Evolutionary conservation across 2,888 invertebrate species (phyloP).

Genomic region (Pterostichus niger): DNA sequence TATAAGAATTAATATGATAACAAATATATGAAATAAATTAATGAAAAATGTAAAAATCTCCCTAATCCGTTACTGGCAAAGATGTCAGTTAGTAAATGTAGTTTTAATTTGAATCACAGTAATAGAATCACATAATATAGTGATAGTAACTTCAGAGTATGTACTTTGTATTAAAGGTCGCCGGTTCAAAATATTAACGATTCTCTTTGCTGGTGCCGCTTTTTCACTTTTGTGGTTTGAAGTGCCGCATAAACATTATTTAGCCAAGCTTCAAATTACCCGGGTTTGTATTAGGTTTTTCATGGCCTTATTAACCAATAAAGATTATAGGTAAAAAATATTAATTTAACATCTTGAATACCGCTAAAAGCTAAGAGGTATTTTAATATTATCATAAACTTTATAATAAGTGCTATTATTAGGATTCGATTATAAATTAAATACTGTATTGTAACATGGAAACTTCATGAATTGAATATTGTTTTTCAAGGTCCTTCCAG

Average conservation of each 20-base stretch:
- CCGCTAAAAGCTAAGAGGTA: constrained; percentile 4
- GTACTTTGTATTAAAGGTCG: constrained; percentile 41
- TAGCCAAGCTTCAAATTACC: constrained; percentile 42
- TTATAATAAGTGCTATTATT: constrained; percentile 29
- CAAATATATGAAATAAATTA: too few relatives aligned
- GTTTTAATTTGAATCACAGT: constrained; percentile 37
- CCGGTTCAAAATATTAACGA: constrained; percentile 28
- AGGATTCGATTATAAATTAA: constrained; percentile 8
- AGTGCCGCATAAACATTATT: constrained; percentile 28
- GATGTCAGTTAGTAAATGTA: constrained; percentile 27
- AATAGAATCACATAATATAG: constrained; percentile 54
- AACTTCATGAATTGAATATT: too few relatives aligned
- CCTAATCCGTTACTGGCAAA: constrained; percentile 1
- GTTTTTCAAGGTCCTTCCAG: too few relatives aligned
- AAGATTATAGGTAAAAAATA: constrained; percentile 31
- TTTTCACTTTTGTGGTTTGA: constrained; percentile 3
- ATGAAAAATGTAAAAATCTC: neutral
- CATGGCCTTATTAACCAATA: constrained; percentile 38
- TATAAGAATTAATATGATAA: too few relatives aligned
- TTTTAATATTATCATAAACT: constrained; percentile 18
- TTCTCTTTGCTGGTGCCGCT: constrained; percentile 30
- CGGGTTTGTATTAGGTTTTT: constrained; percentile 32
- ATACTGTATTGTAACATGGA: constrained; percentile 4
- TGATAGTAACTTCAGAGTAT: constrained; percentile 15
- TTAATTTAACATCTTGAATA: constrained; percentile 30